Evolutionary conservation across 30 jellyfish, hydroid and myxozoan genomes (phyloP), one percentile per base, ranked within the genome.

Genomic region (Thelohanellus kitauei): DNA sequence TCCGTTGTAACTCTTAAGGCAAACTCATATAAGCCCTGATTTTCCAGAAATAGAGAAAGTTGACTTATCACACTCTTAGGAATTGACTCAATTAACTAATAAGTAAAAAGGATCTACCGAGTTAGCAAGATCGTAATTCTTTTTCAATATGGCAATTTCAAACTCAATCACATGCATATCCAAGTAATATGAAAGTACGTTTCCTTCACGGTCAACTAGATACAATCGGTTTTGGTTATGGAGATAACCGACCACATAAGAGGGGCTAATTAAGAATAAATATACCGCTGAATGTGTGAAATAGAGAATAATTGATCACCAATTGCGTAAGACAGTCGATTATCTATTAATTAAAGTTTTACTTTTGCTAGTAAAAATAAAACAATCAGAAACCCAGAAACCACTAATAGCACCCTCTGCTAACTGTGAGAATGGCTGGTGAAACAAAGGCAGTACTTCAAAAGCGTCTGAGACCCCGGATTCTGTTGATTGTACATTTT

Each of bases 351-450:
- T 14, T 21, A 1, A 0, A 1, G 0, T 22, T 53, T 18, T 11
- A 61, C 92, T 87, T 41, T 84, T 31, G 43, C 66, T 78, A 1
- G 97, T 78, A 59, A 64, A 78, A 11, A 78, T 78, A 50, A 78
- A 78, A 30, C 97, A 78, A 44, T 78, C 97, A 20, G 89, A 88
- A 22, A 78, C 97, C 97, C 97, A 78, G 2, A 78, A 41, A 43
- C 97, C 97, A 47, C 89, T 78, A 52, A 64, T 78, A 43, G 66
- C 44, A 38, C 64, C 58, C 46, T 78, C 97, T 45, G 64, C 97
- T 18, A 78, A 64, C n/a, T n/a, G n/a, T n/a, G n/a, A n/a, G n/a
- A n/a, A n/a, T n/a, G n/a, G n/a, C n/a, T n/a, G n/a, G n/a, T n/a
- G n/a, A n/a, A n/a, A n/a, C n/a, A n/a, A n/a, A n/a, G n/a, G n/a